Percentiles rank a stretch among this genome's conserved stretches.
These are phyloP conservation scores for Chlorocebus sabaeus DNA, from an alignment of 2,113 vertebrate genomes.

Conservation along the genomic window DNA sequence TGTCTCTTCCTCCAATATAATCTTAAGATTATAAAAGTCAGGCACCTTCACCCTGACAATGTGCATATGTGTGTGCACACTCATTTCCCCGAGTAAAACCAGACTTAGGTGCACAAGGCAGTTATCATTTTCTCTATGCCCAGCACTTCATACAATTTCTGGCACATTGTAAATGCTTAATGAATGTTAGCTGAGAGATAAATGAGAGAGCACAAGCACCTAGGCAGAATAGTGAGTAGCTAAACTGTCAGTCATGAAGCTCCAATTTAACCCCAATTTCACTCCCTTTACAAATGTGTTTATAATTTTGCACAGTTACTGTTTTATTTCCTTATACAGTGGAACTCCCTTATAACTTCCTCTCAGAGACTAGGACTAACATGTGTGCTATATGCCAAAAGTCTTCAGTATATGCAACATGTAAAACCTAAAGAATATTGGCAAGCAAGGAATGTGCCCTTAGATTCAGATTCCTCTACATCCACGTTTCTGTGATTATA, in stretches of 20 bases:
- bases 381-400: not conserved
- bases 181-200: not conserved
- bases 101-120: not conserved
- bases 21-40: conserved; percentile 17
- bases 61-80: not conserved
- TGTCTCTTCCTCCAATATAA: not conserved
- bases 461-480: not conserved
- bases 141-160: not conserved
- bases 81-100: not conserved
- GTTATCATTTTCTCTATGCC: not conserved
- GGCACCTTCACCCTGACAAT: not conserved
- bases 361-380: not conserved
- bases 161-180: not conserved
- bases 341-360: not conserved
- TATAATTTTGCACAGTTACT: not conserved
- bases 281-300: conserved; percentile 5
- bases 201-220: not conserved
- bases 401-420: not conserved
- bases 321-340: not conserved
- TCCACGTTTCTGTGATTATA: not conserved
- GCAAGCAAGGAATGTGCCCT: not conserved
- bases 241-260: not conserved
- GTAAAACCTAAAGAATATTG: not conserved
- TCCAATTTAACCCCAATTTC: not conserved
- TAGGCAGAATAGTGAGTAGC: not conserved